Evolutionary conservation across 2,113 vertebrate species (phyloP).

Genomic region (Sula dactylatra): DNA sequence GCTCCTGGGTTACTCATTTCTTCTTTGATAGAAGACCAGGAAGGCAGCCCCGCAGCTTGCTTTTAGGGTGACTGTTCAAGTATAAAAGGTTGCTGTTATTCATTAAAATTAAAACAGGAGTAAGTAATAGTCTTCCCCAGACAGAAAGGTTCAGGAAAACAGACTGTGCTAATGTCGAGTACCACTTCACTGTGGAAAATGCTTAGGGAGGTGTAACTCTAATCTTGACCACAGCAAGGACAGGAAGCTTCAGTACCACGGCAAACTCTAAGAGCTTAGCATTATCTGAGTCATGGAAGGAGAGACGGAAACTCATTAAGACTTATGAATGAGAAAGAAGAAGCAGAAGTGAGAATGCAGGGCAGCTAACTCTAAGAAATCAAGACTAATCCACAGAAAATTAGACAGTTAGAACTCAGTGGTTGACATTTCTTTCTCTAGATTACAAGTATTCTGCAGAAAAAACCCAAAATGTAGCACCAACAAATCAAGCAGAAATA

Average conservation of each 20-base stretch:
- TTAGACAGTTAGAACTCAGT: not conserved
- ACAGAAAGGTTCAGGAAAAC: not conserved
- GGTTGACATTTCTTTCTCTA: not conserved
- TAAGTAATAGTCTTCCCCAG: not conserved
- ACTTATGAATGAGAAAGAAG: not conserved
- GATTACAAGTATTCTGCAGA: not conserved
- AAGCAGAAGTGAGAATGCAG: not conserved
- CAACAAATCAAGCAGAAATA: not conserved
- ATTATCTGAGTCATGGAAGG: not conserved
- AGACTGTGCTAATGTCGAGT: not conserved
- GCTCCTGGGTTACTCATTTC: not conserved
- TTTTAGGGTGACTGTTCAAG: not conserved
- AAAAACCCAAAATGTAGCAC: not conserved
- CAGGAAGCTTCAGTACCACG: not conserved
- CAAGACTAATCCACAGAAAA: not conserved
- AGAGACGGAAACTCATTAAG: not conserved
- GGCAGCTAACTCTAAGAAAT: not conserved
- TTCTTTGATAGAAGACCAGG: not conserved
- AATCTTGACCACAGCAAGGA: not conserved
- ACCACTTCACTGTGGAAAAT: not conserved
- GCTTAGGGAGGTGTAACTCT: not conserved
- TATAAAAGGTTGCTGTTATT: not conserved
- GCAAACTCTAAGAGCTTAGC: not conserved
- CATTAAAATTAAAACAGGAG: not conserved
- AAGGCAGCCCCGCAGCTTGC: rapidly evolving